Conservation (phyloP, 2,797 vertebrate species). For the Enteromius trimaculatus region DNA sequence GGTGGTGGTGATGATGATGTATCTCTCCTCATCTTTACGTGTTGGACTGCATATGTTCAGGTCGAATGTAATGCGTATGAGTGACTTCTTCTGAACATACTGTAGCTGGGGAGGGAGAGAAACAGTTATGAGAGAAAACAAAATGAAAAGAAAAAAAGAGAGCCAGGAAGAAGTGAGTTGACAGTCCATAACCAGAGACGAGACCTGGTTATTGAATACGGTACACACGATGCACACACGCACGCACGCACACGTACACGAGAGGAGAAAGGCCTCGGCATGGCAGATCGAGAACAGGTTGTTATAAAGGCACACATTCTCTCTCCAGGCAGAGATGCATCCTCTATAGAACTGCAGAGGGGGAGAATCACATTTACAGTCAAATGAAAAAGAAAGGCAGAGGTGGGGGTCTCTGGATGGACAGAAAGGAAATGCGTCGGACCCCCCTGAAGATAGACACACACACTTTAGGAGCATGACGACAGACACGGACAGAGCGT, state of each 20-base stretch:
- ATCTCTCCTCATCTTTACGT: constrained; percentile 64
- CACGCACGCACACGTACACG: constrained; percentile 63
- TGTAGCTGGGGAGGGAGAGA: constrained; percentile 74
- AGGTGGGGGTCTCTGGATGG: constrained; percentile 47
- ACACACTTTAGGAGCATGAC: constrained; percentile 47
- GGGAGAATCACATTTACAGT: constrained; percentile 61
- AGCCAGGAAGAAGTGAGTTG: constrained; percentile 51
- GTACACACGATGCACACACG: constrained; percentile 51
- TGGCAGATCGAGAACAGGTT: constrained; percentile 54
- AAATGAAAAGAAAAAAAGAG: constrained; percentile 59
- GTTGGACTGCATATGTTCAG: constrained; percentile 76
- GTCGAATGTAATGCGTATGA: constrained; percentile 68
- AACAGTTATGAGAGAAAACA: constrained; percentile 76
- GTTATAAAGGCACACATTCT: constrained; percentile 69
- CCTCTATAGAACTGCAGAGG: constrained; percentile 76
- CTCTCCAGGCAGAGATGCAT: constrained; percentile 77
- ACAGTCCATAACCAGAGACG: constrained; percentile 61
- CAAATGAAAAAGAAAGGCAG: constrained; percentile 54
- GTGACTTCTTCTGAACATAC: constrained; percentile 78
- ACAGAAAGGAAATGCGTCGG: constrained; percentile 48
- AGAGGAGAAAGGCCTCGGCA: constrained; percentile 47
- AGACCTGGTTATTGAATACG: constrained; percentile 61
- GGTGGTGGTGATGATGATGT: constrained; percentile 37
- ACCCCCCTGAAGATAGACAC: constrained; percentile 52
- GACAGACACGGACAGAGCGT: constrained; percentile 55